Percentiles rank a stretch among this genome's conserved stretches.
These are phyloP conservation scores for Neoarius graeffei DNA, from an alignment of 2,113 vertebrate genomes.

Conservation along the genomic window DNA sequence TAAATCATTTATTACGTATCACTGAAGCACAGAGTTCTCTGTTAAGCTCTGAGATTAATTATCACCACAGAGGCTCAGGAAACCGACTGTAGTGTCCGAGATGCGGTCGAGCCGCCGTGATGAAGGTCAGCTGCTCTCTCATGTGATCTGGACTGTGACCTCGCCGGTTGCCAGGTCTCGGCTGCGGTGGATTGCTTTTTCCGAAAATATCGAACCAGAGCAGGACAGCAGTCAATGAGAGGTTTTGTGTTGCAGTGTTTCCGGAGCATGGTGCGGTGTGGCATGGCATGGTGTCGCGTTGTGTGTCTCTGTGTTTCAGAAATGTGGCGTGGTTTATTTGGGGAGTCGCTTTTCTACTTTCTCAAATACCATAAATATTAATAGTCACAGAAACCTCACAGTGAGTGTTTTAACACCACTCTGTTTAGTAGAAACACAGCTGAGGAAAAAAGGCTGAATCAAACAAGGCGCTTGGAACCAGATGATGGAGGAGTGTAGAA, in stretches of 20 bases:
- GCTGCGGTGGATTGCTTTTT: conserved; percentile 60
- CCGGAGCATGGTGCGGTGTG: not conserved
- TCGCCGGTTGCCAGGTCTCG: conserved; percentile 48
- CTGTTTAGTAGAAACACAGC: not conserved
- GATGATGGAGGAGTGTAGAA: not conserved
- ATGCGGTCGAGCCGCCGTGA: conserved; percentile 58
- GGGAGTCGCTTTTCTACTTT: not conserved
- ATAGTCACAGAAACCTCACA: not conserved
- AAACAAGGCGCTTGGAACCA: not conserved
- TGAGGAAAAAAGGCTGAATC: not conserved
- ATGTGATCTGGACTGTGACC: conserved; percentile 60
- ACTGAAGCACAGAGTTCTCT: not conserved
- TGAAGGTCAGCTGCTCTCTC: conserved; percentile 34
- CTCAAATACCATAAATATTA: not conserved
- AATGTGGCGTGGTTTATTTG: not conserved
- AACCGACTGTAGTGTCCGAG: conserved; percentile 20
- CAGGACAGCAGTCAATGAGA: conserved; percentile 66
- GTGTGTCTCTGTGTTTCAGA: not conserved
- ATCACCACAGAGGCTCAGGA: not conserved
- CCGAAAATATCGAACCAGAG: conserved; percentile 64
- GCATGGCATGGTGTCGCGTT: not conserved
- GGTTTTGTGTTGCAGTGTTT: conserved; percentile 61
- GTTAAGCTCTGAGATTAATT: not conserved
- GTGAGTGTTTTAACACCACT: not conserved
- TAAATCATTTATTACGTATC: not conserved